Percentiles rank a stretch among this genome's conserved stretches.
These are phyloP conservation scores for Dryococelus australis DNA, from an alignment of 2,888 invertebrate genomes.

Conservation along the genomic window DNA sequence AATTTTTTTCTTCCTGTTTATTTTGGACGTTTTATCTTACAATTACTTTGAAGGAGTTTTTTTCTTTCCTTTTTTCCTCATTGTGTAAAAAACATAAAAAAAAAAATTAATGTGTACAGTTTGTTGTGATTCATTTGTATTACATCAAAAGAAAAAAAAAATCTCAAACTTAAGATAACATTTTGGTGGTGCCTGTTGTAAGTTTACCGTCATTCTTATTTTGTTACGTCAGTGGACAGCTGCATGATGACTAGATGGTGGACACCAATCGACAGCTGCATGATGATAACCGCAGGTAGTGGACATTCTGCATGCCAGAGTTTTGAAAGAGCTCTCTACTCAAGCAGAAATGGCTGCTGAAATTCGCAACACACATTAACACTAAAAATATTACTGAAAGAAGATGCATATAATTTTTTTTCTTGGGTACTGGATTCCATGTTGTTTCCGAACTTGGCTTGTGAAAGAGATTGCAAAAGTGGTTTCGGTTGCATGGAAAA, in stretches of 20 bases:
- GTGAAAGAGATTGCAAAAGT: too few relatives aligned
- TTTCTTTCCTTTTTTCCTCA: background rate
- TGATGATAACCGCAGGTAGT: too few relatives aligned
- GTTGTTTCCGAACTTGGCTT: too few relatives aligned
- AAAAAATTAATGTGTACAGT: background rate
- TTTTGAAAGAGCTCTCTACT: too few relatives aligned
- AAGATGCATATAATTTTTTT: too few relatives aligned
- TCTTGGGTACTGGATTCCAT: too few relatives aligned
- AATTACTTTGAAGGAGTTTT: background rate
- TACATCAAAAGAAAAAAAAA: background rate
- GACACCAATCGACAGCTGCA: too few relatives aligned
- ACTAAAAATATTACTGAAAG: too few relatives aligned
- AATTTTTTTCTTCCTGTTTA: background rate
- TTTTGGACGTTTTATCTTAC: background rate
- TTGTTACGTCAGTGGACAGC: background rate
- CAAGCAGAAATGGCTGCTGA: too few relatives aligned
- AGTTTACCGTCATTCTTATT: background rate
- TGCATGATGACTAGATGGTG: background rate
- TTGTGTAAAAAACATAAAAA: background rate
- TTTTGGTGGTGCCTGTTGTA: background rate
- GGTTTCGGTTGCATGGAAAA: too few relatives aligned
- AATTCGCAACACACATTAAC: too few relatives aligned
- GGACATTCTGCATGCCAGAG: too few relatives aligned
- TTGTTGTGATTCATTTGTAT: background rate
- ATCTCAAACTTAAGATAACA: background rate